phyloP scores from a whole-genome alignment of 2,113 vertebrate species.

The Pachypanchax playfairii region DNA sequence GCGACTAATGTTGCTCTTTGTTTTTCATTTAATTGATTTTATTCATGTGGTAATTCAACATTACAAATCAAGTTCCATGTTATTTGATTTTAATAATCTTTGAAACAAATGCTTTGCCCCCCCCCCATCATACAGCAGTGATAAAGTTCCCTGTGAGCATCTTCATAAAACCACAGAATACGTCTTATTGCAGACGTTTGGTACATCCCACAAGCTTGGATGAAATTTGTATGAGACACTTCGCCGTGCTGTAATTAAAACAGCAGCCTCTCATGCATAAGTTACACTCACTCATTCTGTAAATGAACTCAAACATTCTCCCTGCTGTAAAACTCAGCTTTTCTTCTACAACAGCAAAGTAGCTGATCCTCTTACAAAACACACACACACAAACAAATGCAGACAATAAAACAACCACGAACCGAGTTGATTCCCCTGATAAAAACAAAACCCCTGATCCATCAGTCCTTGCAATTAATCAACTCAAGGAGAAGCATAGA shows the following conservation, averaged over 20 bases:
- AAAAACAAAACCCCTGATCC: conserved; percentile 28
- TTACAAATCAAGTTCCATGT: conserved; percentile 17
- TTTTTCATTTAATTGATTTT: background rate
- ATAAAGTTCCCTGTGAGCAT: conserved; percentile 41
- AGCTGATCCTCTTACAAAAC: conserved; percentile 25
- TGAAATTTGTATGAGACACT: conserved; percentile 32
- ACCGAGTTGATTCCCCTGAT: conserved; percentile 39
- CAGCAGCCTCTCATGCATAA: conserved; percentile 45
- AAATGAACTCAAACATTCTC: conserved; percentile 33
- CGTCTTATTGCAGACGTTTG: conserved; percentile 29
- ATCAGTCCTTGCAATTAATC: conserved; percentile 21
- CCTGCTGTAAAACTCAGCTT: conserved; percentile 24
- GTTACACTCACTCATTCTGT: conserved; percentile 52
- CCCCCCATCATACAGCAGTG: conserved; percentile 39
- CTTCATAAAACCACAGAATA: conserved; percentile 53
- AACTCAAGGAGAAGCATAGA: conserved; percentile 48
- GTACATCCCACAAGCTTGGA: conserved; percentile 14
- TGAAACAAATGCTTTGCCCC: conserved; percentile 38
- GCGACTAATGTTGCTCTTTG: background rate
- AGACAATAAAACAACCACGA: conserved; percentile 29
- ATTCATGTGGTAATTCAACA: conserved; percentile 10
- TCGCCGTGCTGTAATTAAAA: conserved; percentile 28
- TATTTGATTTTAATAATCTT: conserved; percentile 33
- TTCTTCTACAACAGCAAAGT: conserved; percentile 21
- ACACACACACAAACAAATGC: background rate